Percentiles rank a stretch among this genome's conserved stretches.
Evolutionary conservation across 2,888 invertebrate species (phyloP).

Genomic region (Glyphotaelius pellucidus): DNA sequence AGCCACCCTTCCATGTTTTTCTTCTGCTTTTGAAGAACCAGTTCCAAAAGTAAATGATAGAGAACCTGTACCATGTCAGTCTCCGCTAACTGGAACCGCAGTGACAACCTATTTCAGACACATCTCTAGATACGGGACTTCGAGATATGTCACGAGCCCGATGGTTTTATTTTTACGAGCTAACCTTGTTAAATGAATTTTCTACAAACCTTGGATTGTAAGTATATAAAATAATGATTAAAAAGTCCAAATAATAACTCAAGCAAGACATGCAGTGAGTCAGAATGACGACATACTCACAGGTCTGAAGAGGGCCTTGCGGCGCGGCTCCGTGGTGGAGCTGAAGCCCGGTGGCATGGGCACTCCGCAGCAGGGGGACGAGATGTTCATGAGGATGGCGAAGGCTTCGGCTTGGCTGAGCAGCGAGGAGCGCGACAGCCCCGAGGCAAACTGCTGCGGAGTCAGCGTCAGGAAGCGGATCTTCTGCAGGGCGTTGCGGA

Average conservation of each 20-base stretch:
- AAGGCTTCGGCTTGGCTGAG: conserved; percentile 87
- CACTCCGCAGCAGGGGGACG: conserved; percentile 82
- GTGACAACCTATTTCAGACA: too few relatives aligned
- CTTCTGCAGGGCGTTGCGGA: conserved; percentile 84
- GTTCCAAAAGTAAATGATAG: too few relatives aligned
- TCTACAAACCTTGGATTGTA: too few relatives aligned
- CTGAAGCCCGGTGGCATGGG: conserved; percentile 87
- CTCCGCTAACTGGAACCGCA: too few relatives aligned
- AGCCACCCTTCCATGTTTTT: too few relatives aligned
- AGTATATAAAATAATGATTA: neutral
- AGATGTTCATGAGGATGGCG: conserved; percentile 89
- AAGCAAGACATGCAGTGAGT: neutral
- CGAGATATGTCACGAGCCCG: too few relatives aligned
- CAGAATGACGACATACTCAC: conserved; percentile 48
- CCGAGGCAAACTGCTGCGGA: conserved; percentile 90
- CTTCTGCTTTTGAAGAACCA: too few relatives aligned
- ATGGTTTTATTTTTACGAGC: too few relatives aligned
- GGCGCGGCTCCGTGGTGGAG: conserved; percentile 74
- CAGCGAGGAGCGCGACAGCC: conserved; percentile 86
- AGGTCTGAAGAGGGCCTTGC: conserved; percentile 71
- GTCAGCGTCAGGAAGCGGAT: conserved; percentile 88
- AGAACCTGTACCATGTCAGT: too few relatives aligned
- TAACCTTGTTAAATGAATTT: too few relatives aligned
- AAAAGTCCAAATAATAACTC: neutral
- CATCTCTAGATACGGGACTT: too few relatives aligned